A percentile compares a stretch with the other conserved stretches of the same genome.
phyloP scores from a whole-genome alignment of 2,797 vertebrate genomes.

The Danio tinwini region DNA sequence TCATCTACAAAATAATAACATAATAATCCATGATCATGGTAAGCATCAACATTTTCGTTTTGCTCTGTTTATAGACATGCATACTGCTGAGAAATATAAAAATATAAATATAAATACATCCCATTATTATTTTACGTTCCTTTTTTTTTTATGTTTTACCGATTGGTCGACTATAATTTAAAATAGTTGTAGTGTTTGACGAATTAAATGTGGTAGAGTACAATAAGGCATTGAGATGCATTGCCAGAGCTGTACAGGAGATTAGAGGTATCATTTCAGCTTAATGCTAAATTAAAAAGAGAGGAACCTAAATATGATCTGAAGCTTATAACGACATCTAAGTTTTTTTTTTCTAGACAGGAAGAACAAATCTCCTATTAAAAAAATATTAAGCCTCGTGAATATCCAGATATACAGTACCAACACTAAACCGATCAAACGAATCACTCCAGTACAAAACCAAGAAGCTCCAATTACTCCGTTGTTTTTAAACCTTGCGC shows the following conservation, averaged over 20 bases:
- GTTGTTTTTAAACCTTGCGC: conserved; percentile 9
- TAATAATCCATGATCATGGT: conserved; percentile 78
- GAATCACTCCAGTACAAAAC: conserved; percentile 76
- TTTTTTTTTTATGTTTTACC: conserved; percentile 66
- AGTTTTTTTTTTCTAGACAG: conserved; percentile 71
- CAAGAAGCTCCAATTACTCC: conserved; percentile 32
- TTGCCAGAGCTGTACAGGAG: conserved; percentile 81
- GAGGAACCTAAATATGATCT: conserved; percentile 58
- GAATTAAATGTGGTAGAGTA: conserved; percentile 82
- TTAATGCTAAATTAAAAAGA: conserved; percentile 71
- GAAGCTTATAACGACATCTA: conserved; percentile 67
- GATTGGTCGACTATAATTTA: conserved; percentile 81
- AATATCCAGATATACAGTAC: conserved; percentile 68
- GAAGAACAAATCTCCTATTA: conserved; percentile 68
- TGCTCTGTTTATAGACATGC: conserved; percentile 82
- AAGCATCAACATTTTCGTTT: conserved; percentile 77
- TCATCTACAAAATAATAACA: conserved; percentile 82
- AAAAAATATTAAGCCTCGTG: conserved; percentile 63
- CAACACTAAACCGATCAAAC: conserved; percentile 72
- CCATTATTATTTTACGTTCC: conserved; percentile 77
- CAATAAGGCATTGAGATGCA: conserved; percentile 86
- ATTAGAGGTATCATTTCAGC: conserved; percentile 80
- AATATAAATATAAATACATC: conserved; percentile 89
- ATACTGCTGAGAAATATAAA: conserved; percentile 88
- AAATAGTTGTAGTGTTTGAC: conserved; percentile 81